Evolutionary conservation across 2,888 invertebrate species (phyloP).

Genomic region (Conistra vaccinii): DNA sequence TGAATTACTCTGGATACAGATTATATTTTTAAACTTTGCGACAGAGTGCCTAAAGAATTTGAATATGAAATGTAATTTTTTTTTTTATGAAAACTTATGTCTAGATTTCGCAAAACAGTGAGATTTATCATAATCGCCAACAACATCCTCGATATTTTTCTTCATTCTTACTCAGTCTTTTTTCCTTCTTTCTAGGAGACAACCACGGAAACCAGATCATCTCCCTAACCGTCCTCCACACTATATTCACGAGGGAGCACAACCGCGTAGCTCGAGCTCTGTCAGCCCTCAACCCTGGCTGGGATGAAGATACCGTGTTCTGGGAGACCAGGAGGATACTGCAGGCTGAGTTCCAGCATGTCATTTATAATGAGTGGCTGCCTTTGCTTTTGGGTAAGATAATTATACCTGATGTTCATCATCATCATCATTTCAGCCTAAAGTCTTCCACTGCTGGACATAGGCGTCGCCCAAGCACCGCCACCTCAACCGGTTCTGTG

Average conservation of each 20-base stretch:
- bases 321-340: constrained; percentile 94
- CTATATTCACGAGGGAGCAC: constrained; percentile 94
- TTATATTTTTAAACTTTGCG: background rate
- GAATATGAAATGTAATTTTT: no score
- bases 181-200: constrained; percentile 91
- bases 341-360: constrained; percentile 94
- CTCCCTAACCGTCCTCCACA: constrained; percentile 93
- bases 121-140: background rate
- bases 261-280: constrained; percentile 93
- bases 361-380: constrained; percentile 95
- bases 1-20: background rate
- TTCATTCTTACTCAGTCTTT: background rate
- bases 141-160: background rate
- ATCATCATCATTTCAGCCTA: no score
- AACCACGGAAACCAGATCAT: constrained; percentile 94
- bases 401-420: background rate
- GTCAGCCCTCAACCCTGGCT: constrained; percentile 92
- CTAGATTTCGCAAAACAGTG: background rate
- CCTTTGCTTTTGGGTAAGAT: constrained; percentile 93
- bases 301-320: constrained; percentile 94
- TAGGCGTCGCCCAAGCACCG: no score
- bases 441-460: no score
- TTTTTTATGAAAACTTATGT: no score
- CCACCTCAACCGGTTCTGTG: no score
- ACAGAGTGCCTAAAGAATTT: background rate